These are phyloP conservation scores for Colostygia pectinataria DNA, from an alignment of 2,888 invertebrate genomes.

Conservation along the genomic window DNA sequence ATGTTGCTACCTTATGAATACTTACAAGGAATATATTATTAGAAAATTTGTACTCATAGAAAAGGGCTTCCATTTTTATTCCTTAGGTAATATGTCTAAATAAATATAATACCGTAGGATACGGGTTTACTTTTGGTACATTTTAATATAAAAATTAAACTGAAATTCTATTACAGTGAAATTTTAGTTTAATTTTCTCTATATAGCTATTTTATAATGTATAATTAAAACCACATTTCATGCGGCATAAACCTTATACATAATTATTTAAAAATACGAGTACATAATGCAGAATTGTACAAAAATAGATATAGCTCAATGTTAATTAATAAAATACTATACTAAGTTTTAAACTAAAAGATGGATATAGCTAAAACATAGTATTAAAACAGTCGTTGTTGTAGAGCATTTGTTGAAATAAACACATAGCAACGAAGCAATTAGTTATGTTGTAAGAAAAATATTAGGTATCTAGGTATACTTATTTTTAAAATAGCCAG, in stretches of 20 bases:
- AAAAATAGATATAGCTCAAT: conserved; percentile 21
- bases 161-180: no score
- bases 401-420: conserved; percentile 29
- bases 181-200: no score
- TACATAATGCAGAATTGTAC: conserved; percentile 22
- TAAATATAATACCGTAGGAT: no score
- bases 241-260: no score
- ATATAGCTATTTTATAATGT: no score
- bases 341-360: neutral
- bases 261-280: conserved; percentile 7
- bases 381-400: conserved; percentile 15
- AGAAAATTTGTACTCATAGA: no score
- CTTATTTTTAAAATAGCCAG: neutral
- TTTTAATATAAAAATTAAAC: no score
- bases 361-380: neutral
- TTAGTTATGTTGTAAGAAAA: neutral
- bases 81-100: neutral
- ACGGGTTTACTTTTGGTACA: no score
- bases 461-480: neutral
- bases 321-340: conserved; percentile 2
- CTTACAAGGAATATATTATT: no score
- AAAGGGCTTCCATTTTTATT: conserved; percentile 6
- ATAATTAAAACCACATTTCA: no score
- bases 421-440: conserved; percentile 24
- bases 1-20: no score